phyloP scores from a whole-genome alignment of 2,113 vertebrate species.

The Macroglossus sobrinus region DNA sequence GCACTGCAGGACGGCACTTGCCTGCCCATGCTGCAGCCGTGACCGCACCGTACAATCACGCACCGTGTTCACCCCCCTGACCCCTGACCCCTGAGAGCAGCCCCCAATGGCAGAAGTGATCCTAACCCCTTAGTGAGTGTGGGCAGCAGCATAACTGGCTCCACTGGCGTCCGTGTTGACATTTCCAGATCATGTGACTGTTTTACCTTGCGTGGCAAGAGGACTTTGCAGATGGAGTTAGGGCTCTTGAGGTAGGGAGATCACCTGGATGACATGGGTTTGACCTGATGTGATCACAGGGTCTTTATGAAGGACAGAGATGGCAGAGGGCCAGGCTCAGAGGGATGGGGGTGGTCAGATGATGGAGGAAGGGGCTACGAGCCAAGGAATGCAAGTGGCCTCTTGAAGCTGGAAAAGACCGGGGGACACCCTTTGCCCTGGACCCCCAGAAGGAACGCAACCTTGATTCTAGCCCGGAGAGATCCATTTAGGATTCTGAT shows the following conservation, averaged over 20 bases:
- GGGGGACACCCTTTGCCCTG: background rate
- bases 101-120: too few species aligned
- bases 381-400: background rate
- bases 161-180: background rate
- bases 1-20: accelerated
- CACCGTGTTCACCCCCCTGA: background rate
- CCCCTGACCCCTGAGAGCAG: background rate
- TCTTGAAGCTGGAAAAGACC: too few species aligned
- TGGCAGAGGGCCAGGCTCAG: too few species aligned
- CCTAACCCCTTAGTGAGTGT: background rate
- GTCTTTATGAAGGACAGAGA: background rate
- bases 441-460: background rate
- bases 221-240: background rate
- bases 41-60: accelerated
- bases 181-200: background rate
- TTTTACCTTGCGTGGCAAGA: background rate
- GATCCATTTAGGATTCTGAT: background rate
- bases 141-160: background rate
- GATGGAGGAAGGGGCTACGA: background rate
- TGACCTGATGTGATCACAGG: background rate
- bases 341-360: background rate
- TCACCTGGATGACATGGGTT: too few species aligned
- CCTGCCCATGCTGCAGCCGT: background rate
- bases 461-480: background rate
- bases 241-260: too few species aligned